phyloP scores from a whole-genome alignment of 2,113 vertebrate species.

The Crotalus tigris region DNA sequence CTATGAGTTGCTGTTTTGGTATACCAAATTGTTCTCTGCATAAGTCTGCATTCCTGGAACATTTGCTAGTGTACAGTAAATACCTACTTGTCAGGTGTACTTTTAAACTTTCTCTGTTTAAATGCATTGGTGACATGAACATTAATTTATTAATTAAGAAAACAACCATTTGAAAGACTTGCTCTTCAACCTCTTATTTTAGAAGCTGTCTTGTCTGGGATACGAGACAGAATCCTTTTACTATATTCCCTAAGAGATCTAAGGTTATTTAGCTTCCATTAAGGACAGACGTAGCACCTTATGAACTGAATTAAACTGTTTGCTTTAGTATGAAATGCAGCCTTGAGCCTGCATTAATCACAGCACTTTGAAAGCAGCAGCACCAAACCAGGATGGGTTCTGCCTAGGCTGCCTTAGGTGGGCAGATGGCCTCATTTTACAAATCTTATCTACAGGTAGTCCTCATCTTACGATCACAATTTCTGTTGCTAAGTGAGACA shows the following conservation, averaged over 20 bases:
- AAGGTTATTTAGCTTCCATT: neutral
- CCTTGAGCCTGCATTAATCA: neutral
- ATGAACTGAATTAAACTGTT: neutral
- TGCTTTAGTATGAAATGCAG: neutral
- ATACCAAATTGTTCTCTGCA: neutral
- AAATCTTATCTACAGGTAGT: neutral
- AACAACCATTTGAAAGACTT: neutral
- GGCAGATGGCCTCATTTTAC: neutral
- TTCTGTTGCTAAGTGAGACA: neutral
- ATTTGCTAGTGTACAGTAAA: neutral
- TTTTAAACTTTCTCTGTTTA: neutral
- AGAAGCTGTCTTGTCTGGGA: neutral
- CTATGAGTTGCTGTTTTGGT: neutral
- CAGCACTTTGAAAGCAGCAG: no score
- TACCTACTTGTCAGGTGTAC: neutral
- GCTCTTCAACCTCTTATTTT: neutral
- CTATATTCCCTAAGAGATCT: neutral
- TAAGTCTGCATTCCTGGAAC: neutral
- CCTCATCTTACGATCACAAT: neutral
- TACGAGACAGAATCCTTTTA: neutral
- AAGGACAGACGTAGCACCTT: neutral
- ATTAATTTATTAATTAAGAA: neutral
- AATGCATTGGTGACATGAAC: neutral
- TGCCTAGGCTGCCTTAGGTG: neutral
- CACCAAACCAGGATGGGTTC: neutral